Evolutionary conservation across 2,797 vertebrate species (phyloP).

Genomic region (Aldrovandia affinis): DNA sequence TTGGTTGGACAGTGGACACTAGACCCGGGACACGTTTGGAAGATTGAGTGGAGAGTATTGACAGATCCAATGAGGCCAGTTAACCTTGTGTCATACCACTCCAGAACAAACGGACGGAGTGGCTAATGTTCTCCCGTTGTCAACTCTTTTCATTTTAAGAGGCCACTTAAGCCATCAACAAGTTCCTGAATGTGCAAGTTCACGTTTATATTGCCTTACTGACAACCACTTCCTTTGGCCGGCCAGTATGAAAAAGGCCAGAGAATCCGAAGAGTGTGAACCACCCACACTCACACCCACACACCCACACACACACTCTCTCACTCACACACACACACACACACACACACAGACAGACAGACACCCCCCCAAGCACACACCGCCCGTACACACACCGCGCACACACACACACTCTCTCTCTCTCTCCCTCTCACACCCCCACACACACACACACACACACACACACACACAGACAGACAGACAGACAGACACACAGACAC

Average conservation of each 20-base stretch:
- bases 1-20: not conserved
- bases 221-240: conserved; percentile 50
- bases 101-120: conserved; percentile 53
- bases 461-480: too few species aligned
- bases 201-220: conserved; percentile 69
- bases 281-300: too few species aligned
- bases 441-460: too few species aligned
- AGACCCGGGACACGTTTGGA: not conserved
- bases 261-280: conserved; percentile 33
- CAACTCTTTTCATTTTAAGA: conserved; percentile 52
- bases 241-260: conserved; percentile 40
- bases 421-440: not conserved
- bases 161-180: conserved; percentile 71
- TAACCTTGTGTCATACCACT: conserved; percentile 54
- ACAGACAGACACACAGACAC: conserved; percentile 43
- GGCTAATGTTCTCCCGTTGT: conserved; percentile 55
- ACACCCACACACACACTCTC: too few species aligned
- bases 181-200: conserved; percentile 73
- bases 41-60: conserved; percentile 16
- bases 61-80: conserved; percentile 20
- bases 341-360: conserved; percentile 12
- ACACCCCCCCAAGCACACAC: conserved; percentile 61
- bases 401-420: too few species aligned
- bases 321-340: too few species aligned
- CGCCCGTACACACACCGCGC: too few species aligned